These are phyloP conservation scores for Protaetia brevitarsis DNA, from an alignment of 1,140 invertebrate genomes.

Conservation along the genomic window DNA sequence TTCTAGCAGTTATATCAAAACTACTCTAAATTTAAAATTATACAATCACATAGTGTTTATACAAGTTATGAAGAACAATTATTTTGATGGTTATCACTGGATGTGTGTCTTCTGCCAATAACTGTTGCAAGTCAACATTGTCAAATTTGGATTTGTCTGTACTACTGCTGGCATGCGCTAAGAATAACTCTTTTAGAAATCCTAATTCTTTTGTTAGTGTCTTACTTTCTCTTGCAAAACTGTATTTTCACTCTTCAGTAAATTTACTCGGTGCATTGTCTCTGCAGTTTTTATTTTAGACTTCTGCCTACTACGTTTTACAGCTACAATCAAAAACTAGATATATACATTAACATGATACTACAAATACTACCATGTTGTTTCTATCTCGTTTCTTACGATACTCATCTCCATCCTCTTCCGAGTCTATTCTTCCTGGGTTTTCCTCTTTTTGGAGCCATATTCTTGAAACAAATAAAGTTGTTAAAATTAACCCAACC, in stretches of 20 bases:
- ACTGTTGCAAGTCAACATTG: conserved; percentile 54
- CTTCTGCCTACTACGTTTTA: conserved; percentile 84
- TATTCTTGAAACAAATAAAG: conserved; percentile 25
- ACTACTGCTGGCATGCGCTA: conserved; percentile 69
- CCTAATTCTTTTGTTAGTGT: conserved; percentile 79
- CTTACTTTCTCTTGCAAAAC: conserved; percentile 80
- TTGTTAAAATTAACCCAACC: not conserved
- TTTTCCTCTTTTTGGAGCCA: conserved; percentile 43
- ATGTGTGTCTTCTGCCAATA: conserved; percentile 49
- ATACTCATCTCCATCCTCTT: conserved; percentile 77
- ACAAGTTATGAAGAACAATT: too few relatives aligned
- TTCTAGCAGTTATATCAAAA: too few relatives aligned
- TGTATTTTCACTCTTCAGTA: conserved; percentile 79
- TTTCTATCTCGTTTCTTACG: conserved; percentile 76
- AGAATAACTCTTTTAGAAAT: conserved; percentile 83
- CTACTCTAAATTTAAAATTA: too few relatives aligned
- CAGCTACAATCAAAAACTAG: conserved; percentile 61
- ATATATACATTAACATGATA: conserved; percentile 8
- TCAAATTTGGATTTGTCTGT: conserved; percentile 50
- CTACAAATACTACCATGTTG: conserved; percentile 63
- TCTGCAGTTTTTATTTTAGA: conserved; percentile 79
- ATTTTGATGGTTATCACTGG: not conserved
- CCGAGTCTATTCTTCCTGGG: conserved; percentile 46
- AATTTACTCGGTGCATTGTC: conserved; percentile 73
- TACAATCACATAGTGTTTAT: too few relatives aligned